phyloP scores from a whole-genome alignment of 2,797 vertebrate species.

The Coluber constrictor region DNA sequence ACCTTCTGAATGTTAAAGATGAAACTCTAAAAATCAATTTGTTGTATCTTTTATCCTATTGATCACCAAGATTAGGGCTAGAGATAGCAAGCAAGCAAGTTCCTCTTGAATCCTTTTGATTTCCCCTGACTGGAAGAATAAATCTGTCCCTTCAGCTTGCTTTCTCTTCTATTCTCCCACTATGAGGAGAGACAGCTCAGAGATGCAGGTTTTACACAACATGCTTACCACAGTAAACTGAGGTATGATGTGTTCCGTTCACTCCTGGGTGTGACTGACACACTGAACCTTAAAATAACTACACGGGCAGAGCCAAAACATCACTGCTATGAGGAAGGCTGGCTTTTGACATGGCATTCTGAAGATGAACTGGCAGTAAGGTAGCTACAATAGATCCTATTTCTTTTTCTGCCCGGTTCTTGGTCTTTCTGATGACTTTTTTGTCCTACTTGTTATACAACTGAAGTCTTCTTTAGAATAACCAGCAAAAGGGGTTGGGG shows the following conservation, averaged over 20 bases:
- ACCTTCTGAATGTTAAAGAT: neutral
- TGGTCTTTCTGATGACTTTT: neutral
- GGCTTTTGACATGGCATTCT: neutral
- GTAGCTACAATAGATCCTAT: neutral
- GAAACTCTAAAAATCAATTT: neutral
- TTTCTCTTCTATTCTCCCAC: neutral
- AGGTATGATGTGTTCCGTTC: neutral
- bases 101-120: neutral
- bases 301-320: neutral
- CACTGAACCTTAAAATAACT: neutral
- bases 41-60: neutral
- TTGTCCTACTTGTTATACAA: neutral
- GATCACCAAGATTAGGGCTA: neutral
- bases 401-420: neutral
- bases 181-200: neutral
- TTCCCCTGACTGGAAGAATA: neutral
- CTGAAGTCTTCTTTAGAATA: neutral
- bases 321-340: neutral
- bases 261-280: neutral
- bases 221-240: neutral
- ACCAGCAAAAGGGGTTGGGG: too few species aligned
- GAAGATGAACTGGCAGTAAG: neutral
- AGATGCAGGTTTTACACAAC: neutral
- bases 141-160: neutral
- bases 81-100: neutral